Evolutionary conservation across 2,113 vertebrate genomes (phyloP).

Genomic region (Laticauda laticaudata): DNA sequence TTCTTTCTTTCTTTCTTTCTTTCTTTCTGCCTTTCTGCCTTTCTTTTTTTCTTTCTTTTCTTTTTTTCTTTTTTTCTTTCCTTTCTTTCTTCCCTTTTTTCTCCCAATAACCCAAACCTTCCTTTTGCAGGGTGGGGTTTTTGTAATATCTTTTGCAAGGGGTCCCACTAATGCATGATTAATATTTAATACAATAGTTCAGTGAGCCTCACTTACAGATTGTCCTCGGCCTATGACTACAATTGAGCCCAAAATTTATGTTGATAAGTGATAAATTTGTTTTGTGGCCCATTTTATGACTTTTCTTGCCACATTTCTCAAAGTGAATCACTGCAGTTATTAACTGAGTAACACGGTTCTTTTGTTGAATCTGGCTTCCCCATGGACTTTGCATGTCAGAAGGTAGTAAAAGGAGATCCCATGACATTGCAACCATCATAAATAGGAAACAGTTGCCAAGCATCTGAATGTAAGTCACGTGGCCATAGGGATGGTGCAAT

Average conservation of each 20-base stretch:
- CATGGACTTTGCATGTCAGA: neutral
- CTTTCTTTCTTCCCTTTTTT: too few relatives aligned
- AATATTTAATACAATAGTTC: neutral
- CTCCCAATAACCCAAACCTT: too few relatives aligned
- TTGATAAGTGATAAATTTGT: neutral
- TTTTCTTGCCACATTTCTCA: neutral
- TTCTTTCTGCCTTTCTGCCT: too few relatives aligned
- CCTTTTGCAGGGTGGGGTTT: neutral
- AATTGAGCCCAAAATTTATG: neutral
- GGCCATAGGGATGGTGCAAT: too few relatives aligned
- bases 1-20: too few relatives aligned
- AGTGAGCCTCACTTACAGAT: neutral
- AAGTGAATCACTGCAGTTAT: neutral
- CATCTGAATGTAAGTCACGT: too few relatives aligned
- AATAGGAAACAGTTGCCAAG: too few relatives aligned
- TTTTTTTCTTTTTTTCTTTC: too few relatives aligned
- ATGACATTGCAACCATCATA: neutral
- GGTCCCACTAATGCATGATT: neutral
- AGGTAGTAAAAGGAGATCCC: neutral
- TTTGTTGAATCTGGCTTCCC: neutral
- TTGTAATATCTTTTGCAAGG: neutral
- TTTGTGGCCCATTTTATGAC: neutral
- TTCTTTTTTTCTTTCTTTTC: too few relatives aligned
- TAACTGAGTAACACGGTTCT: neutral
- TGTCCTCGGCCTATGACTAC: neutral